Evolutionary conservation across 2,113 vertebrate genomes (phyloP).

Genomic region (Ammospiza nelsoni): DNA sequence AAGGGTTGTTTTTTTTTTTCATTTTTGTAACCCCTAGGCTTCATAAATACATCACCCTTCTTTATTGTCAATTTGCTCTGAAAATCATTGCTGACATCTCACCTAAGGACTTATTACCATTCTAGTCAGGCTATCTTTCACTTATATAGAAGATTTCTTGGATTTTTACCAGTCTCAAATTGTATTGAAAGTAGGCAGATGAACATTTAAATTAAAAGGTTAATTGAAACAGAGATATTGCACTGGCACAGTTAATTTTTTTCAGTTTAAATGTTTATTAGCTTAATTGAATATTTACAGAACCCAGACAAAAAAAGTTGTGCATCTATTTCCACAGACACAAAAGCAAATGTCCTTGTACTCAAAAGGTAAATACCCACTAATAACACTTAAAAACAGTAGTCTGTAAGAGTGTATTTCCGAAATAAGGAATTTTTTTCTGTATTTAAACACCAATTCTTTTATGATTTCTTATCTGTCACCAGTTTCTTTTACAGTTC

Average conservation of each 20-base stretch:
- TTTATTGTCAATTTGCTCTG: conserved; percentile 1
- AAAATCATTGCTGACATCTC: conserved; percentile 33
- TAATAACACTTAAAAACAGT: background rate
- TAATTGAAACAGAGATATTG: conserved; percentile 53
- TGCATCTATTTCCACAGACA: background rate
- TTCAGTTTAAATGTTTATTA: conserved; percentile 48
- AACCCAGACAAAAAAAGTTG: conserved; percentile 14
- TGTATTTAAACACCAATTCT: background rate
- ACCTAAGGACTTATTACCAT: conserved; percentile 33
- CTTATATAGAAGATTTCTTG: conserved; percentile 1
- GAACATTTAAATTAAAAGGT: conserved; percentile 53
- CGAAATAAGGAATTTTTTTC: background rate
- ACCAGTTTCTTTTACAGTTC: background rate
- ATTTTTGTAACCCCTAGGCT: background rate
- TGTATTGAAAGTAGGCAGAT: conserved; percentile 16
- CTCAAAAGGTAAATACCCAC: background rate
- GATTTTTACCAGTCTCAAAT: conserved; percentile 51
- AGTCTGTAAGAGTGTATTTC: background rate
- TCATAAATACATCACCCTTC: conserved; percentile 16
- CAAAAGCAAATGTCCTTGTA: background rate
- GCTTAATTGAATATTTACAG: conserved; percentile 37
- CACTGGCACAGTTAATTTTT: conserved; percentile 17
- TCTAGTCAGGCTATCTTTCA: conserved; percentile 14
- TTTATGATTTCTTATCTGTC: background rate
- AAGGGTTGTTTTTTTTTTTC: fast-evolving